Conservation (phyloP, 1,140 invertebrate species). For the Stegodyphus mimosarum region DNA sequence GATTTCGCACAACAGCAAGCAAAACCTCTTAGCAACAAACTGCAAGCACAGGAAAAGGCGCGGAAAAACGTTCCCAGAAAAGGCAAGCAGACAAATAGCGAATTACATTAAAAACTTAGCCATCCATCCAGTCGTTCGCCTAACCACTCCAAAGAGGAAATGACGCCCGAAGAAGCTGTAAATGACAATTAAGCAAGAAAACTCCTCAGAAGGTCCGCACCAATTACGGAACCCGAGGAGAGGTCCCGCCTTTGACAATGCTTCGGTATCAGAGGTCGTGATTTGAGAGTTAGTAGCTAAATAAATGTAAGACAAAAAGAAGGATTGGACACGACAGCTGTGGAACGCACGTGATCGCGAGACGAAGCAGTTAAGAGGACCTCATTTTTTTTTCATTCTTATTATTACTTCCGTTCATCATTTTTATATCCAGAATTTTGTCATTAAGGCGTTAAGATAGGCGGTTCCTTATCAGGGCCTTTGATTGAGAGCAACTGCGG, state of each 20-base stretch:
- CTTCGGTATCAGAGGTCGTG: constrained; percentile 23
- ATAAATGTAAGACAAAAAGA: constrained; percentile 20
- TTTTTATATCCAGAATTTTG: constrained; percentile 30
- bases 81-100: constrained; percentile 7
- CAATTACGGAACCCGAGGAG: constrained; percentile 8
- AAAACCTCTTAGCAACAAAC: too few species aligned
- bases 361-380: not conserved
- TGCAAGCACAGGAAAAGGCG: too few species aligned
- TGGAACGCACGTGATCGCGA: constrained; percentile 1
- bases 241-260: constrained; percentile 7
- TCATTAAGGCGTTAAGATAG: constrained; percentile 21
- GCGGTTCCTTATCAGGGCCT: constrained; percentile 25
- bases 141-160: constrained; percentile 17
- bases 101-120: constrained; percentile 35
- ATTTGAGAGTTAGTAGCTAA: constrained; percentile 1
- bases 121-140: constrained; percentile 12
- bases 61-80: not conserved
- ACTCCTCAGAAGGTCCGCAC: constrained; percentile 29
- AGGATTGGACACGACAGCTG: constrained; percentile 24
- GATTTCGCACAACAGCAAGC: not conserved
- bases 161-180: constrained; percentile 20
- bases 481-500: constrained; percentile 21
- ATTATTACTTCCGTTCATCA: constrained; percentile 3
- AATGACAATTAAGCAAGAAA: constrained; percentile 31
- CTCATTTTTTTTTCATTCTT: not conserved